Evolutionary conservation across 2,113 vertebrate species (phyloP).

Genomic region (Atractosteus spatula): DNA sequence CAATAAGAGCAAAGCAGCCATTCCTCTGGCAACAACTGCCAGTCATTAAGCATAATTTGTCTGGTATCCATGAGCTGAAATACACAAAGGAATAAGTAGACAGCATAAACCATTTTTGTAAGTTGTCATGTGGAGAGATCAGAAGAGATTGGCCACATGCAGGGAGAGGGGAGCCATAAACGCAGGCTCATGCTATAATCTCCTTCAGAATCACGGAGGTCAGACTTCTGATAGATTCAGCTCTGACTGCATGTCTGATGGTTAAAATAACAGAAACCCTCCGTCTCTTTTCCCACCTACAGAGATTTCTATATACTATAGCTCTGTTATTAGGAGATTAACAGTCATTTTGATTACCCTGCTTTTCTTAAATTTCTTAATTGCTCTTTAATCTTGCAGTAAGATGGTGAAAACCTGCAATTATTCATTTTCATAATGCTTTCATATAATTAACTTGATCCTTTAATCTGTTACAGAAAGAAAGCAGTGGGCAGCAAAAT

Average conservation of each 20-base stretch:
- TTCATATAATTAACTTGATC: too few relatives aligned
- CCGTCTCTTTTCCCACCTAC: not conserved
- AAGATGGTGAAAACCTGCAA: too few relatives aligned
- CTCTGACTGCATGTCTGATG: conserved; percentile 45
- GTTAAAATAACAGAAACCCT: conserved; percentile 50
- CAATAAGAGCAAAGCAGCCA: conserved; percentile 51
- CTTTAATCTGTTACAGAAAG: not conserved
- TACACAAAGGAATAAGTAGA: conserved; percentile 58
- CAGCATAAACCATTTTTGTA: conserved; percentile 63
- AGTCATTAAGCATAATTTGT: conserved; percentile 61
- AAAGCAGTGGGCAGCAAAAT: not conserved
- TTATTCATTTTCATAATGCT: too few relatives aligned
- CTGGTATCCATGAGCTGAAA: conserved; percentile 61
- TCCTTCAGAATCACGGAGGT: conserved; percentile 62
- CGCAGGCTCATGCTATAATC: conserved; percentile 57
- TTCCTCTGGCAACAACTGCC: conserved; percentile 54
- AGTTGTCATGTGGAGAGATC: conserved; percentile 59
- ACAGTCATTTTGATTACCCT: not conserved
- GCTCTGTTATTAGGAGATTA: not conserved
- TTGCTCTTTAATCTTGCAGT: not conserved
- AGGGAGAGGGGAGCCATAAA: conserved; percentile 42
- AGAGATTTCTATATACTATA: not conserved
- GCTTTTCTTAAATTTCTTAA: not conserved
- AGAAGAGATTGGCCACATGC: conserved; percentile 54
- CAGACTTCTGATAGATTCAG: conserved; percentile 48